phyloP scores from a whole-genome alignment of 2,797 vertebrate species.

The Ceryle rudis region DNA sequence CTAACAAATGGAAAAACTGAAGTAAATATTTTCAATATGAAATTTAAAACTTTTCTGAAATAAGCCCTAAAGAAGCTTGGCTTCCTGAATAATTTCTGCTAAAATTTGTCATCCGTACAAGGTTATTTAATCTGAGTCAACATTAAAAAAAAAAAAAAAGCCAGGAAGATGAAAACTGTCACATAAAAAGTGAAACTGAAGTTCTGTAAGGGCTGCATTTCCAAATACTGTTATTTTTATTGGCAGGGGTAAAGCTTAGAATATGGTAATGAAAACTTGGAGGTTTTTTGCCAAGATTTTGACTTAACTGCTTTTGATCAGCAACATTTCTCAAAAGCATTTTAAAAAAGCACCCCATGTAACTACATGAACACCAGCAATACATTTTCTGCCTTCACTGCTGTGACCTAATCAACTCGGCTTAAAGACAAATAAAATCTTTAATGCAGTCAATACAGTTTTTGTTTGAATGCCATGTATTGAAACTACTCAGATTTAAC shows the following conservation, averaged over 20 bases:
- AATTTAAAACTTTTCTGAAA: slow-evolving; percentile 46
- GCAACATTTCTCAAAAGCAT: neutral
- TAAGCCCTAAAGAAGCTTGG: slow-evolving; percentile 61
- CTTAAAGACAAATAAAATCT: slow-evolving; percentile 21
- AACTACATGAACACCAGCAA: neutral
- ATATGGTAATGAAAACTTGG: neutral
- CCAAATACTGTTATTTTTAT: slow-evolving; percentile 45
- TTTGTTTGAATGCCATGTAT: neutral
- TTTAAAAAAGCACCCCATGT: neutral
- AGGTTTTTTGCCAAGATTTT: neutral
- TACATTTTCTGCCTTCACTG: neutral
- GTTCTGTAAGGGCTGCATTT: neutral
- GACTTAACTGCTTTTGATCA: slow-evolving; percentile 12
- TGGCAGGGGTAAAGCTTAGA: slow-evolving; percentile 27
- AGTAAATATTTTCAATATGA: slow-evolving; percentile 45
- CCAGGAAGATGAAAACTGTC: slow-evolving; percentile 45
- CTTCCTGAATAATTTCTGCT: slow-evolving; percentile 58
- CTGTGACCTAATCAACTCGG: neutral
- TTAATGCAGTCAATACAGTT: neutral
- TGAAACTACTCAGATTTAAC: slow-evolving; percentile 8
- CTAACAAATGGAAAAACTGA: slow-evolving; percentile 54
- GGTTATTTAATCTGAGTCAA: slow-evolving; percentile 52
- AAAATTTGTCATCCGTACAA: slow-evolving; percentile 5
- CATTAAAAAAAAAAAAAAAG: neutral
- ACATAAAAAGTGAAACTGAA: slow-evolving; percentile 34